Evolutionary conservation across 1,140 invertebrate species (phyloP).

Genomic region (Cydia amplana): DNA sequence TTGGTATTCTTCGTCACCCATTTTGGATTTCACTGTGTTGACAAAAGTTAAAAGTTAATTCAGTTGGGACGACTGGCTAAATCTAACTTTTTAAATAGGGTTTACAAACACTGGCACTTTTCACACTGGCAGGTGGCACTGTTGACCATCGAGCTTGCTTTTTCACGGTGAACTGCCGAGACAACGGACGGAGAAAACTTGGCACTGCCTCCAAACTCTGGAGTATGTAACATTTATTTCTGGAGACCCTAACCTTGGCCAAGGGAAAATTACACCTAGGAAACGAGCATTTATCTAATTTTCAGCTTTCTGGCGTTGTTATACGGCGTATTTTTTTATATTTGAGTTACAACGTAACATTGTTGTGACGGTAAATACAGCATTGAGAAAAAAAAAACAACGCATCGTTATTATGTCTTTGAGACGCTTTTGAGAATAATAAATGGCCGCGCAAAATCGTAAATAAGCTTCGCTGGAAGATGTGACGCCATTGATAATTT

Average conservation of each 20-base stretch:
- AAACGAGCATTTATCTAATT: background rate
- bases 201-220: constrained; percentile 58
- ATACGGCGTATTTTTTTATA: constrained; percentile 1
- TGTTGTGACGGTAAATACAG: background rate
- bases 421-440: background rate
- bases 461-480: background rate
- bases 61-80: background rate
- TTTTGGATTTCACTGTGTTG: constrained; percentile 50
- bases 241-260: constrained; percentile 58
- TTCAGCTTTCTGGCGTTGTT: background rate
- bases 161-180: constrained; percentile 62
- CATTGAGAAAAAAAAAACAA: constrained; percentile 10
- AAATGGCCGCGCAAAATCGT: background rate
- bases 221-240: constrained; percentile 74
- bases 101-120: constrained; percentile 50
- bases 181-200: constrained; percentile 51
- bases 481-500: constrained; percentile 10
- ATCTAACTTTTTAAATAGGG: constrained; percentile 38
- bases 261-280: constrained; percentile 33
- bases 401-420: constrained; percentile 8
- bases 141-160: constrained; percentile 52
- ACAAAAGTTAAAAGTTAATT: constrained; percentile 40
- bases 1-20: constrained; percentile 62
- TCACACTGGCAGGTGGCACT: constrained; percentile 45
- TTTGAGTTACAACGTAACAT: background rate